Evolutionary conservation across 1,140 invertebrate genomes (phyloP).

Genomic region (Ceratitis capitata): DNA sequence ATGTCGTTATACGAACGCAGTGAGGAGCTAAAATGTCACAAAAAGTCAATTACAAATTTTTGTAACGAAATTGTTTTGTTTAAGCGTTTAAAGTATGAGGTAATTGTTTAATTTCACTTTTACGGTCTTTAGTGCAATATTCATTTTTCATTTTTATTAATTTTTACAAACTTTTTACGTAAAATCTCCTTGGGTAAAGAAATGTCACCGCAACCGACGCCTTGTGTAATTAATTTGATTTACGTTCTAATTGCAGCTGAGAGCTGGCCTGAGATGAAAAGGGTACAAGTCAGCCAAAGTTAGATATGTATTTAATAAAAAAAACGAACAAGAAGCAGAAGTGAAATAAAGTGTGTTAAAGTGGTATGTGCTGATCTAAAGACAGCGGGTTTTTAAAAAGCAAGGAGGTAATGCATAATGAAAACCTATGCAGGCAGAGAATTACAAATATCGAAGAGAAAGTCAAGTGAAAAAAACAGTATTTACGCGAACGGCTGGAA

Average conservation of each 20-base stretch:
- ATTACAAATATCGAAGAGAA: not conserved
- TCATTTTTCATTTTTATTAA: not conserved
- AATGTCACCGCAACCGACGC: not conserved
- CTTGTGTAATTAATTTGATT: conserved; percentile 3
- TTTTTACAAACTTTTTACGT: not conserved
- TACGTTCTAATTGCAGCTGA: not conserved
- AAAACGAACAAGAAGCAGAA: not conserved
- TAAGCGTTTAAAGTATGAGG: not conserved
- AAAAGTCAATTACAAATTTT: not conserved
- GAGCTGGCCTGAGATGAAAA: not conserved
- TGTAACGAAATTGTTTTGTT: not conserved
- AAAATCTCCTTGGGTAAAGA: not conserved
- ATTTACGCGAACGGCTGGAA: not conserved
- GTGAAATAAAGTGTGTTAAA: not conserved
- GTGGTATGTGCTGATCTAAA: not conserved
- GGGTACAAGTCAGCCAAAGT: not conserved
- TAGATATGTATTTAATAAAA: not conserved
- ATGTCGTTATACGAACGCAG: not conserved
- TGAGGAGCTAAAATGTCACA: not conserved
- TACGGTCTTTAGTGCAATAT: not conserved
- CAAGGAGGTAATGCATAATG: not conserved
- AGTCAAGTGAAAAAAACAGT: not conserved
- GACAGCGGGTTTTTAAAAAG: not conserved
- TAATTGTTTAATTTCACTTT: not conserved
- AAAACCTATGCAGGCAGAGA: not conserved